Evolutionary conservation across 2,797 vertebrate species (phyloP).

Genomic region (Dicrostonyx torquatus): DNA sequence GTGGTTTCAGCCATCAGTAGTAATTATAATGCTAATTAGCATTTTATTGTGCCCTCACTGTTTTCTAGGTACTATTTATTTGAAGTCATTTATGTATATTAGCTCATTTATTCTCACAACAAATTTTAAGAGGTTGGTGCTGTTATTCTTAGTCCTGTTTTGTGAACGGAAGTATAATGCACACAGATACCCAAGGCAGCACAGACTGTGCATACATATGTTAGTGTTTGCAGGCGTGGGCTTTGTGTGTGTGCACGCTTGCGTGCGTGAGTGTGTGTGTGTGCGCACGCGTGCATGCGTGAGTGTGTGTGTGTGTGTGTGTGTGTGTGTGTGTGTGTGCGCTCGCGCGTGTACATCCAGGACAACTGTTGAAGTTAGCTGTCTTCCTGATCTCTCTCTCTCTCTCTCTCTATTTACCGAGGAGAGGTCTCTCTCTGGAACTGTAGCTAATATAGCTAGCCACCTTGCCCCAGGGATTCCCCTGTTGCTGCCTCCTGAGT

Average conservation of each 20-base stretch:
- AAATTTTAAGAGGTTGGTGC: background rate
- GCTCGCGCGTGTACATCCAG: background rate
- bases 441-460: background rate
- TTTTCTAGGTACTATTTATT: background rate
- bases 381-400: background rate
- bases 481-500: background rate
- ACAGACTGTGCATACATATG: background rate
- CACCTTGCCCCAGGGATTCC: background rate
- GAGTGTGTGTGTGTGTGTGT: background rate
- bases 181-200: background rate
- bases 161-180: background rate
- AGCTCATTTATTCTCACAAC: conserved; percentile 9
- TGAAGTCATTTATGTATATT: background rate
- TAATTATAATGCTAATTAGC: conserved; percentile 40
- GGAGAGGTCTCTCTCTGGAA: background rate
- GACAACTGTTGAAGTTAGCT: background rate
- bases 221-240: background rate
- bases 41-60: background rate
- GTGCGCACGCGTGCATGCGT: background rate
- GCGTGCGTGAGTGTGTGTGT: background rate
- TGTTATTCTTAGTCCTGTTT: background rate
- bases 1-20: conserved; percentile 38
- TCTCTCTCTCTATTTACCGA: background rate
- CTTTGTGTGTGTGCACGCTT: background rate
- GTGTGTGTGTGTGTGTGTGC: too few relatives aligned